Percentiles rank a stretch among this genome's conserved stretches.
Evolutionary conservation across 2,888 invertebrate species (phyloP).

Genomic region (Hydropsyche betteni): DNA sequence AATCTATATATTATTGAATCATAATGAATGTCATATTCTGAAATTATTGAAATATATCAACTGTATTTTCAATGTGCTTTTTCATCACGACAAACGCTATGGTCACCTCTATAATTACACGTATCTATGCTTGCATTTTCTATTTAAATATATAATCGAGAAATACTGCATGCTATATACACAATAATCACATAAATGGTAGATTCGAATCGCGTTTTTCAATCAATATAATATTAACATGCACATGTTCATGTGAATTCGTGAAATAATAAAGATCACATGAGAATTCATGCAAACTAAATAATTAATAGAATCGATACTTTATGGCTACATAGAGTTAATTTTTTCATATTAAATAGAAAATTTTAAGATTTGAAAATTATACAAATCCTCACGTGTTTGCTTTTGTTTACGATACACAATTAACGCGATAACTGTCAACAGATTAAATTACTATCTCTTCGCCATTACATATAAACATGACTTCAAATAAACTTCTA

Average conservation of each 20-base stretch:
- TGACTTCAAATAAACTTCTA: slow-evolving; percentile 1
- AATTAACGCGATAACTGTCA: not conserved
- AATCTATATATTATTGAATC: no score
- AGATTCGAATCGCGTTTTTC: no score
- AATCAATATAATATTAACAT: no score
- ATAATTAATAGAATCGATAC: no score
- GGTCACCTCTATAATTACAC: slow-evolving; percentile 11
- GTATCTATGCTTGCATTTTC: slow-evolving; percentile 4
- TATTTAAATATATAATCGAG: not conserved
- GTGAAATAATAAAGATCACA: no score
- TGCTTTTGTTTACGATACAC: not conserved
- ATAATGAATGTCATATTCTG: no score
- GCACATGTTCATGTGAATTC: no score
- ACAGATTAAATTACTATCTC: slow-evolving; percentile 13
- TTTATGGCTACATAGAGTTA: no score
- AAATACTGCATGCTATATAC: not conserved
- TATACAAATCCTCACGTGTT: not conserved
- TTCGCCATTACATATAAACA: not conserved
- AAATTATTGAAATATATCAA: not conserved
- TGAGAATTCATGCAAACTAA: no score
- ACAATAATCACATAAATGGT: slow-evolving; percentile 8
- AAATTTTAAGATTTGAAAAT: no score
- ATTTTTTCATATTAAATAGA: no score
- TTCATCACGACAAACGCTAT: not conserved
- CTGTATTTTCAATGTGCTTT: slow-evolving; percentile 6